These are phyloP conservation scores for Pilophorus perplexus DNA, from an alignment of 2,888 invertebrate genomes.

Conservation along the genomic window DNA sequence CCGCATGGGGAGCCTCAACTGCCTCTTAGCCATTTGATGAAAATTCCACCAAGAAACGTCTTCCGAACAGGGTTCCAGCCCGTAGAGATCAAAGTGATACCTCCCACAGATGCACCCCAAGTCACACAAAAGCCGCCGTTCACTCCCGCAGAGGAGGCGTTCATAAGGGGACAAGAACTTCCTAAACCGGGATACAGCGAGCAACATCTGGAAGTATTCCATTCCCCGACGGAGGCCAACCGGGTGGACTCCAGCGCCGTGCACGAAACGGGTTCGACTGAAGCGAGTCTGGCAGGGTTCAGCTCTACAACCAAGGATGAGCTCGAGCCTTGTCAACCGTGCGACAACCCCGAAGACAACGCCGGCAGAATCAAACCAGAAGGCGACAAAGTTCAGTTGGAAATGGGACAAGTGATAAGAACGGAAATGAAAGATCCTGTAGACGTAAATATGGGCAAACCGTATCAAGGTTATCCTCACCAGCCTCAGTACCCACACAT, in stretches of 20 bases:
- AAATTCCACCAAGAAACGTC: constrained; percentile 8
- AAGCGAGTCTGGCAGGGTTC: background rate
- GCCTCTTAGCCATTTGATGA: constrained; percentile 13
- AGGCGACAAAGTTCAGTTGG: constrained; percentile 31
- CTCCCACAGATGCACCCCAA: constrained; percentile 1
- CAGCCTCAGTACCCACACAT: background rate
- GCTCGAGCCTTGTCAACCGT: too few relatives aligned
- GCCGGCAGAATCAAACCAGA: constrained; percentile 21
- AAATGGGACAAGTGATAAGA: constrained; percentile 37
- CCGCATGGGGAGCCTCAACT: constrained; percentile 1
- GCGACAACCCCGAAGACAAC: too few relatives aligned
- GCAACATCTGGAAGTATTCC: constrained; percentile 6
- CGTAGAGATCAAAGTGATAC: constrained; percentile 32
- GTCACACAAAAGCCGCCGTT: constrained; percentile 18
- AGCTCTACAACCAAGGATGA: background rate
- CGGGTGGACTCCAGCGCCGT: background rate
- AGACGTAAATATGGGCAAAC: constrained; percentile 13
- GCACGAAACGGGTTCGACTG: background rate
- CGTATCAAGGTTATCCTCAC: background rate
- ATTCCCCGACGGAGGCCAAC: background rate
- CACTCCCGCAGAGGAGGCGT: constrained; percentile 6
- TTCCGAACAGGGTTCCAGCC: constrained; percentile 7
- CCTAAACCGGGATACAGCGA: constrained; percentile 8
- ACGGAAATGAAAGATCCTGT: constrained; percentile 35
- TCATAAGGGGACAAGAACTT: background rate